Conservation (phyloP, 2,888 invertebrate genomes). For the Drosophila putrida region DNA sequence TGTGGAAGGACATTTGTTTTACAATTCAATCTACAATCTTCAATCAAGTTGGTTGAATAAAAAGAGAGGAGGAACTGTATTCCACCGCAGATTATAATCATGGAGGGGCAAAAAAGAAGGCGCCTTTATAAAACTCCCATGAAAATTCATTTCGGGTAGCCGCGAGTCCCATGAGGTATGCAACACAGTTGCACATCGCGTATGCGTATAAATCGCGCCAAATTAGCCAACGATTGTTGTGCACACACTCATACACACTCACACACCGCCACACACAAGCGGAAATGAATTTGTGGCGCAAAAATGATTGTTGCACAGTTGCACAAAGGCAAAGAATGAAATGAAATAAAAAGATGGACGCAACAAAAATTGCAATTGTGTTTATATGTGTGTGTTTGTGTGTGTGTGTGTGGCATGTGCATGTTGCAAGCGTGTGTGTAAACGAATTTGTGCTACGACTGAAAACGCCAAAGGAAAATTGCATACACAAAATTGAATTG, state of each 20-base stretch:
- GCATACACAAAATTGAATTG: constrained; percentile 57
- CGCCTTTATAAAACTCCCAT: constrained; percentile 50
- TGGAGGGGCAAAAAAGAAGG: neutral
- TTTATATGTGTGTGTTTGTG: constrained; percentile 21
- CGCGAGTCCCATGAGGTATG: constrained; percentile 45
- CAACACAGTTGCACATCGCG: constrained; percentile 35
- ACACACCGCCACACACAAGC: constrained; percentile 33
- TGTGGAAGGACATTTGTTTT: constrained; percentile 53
- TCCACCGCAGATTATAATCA: constrained; percentile 50
- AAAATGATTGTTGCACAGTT: constrained; percentile 74
- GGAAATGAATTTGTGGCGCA: constrained; percentile 77
- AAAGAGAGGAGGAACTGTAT: neutral
- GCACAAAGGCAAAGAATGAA: constrained; percentile 64
- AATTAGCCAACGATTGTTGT: constrained; percentile 69
- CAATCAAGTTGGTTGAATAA: constrained; percentile 40
- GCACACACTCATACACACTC: constrained; percentile 27
- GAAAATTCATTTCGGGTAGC: constrained; percentile 57
- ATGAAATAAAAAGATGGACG: constrained; percentile 62
- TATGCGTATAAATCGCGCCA: constrained; percentile 58
- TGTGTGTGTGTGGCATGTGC: constrained; percentile 5
- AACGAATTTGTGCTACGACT: constrained; percentile 40
- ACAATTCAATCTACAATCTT: constrained; percentile 64
- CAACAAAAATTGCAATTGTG: constrained; percentile 14
- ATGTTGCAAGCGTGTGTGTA: constrained; percentile 39
- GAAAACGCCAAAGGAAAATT: constrained; percentile 54